Base-by-base conservation (phyloP, 2,797 vertebrate genomes). In the Oceanodroma leucorhoa region DNA sequence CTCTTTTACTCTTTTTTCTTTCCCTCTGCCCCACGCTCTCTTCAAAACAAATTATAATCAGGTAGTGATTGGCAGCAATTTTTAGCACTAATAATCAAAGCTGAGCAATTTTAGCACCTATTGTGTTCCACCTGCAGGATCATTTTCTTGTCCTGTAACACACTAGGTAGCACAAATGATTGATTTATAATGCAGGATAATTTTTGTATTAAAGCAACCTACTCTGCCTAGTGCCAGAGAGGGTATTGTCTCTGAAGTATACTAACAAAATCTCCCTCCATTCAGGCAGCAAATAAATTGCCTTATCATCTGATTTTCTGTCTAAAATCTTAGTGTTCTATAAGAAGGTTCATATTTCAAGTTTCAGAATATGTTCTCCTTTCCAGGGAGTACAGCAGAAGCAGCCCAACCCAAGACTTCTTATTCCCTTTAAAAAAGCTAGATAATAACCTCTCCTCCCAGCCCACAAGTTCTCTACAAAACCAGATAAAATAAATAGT, bases 41-140 rank as follows among this genome's bases (percentile, higher is more conserved):
- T 93, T 93, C 76, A 94, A 95, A 93, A 88, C 64, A 94, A 94
- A 96, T 96, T 89, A 84, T 67, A 83, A 78, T 95, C 83, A 84
- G 41, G 50, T 81, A 87, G 80, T 95, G 96, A 95, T 92, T 96
- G 94, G 78, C 94, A 96, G 86, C 58, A 95, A 89, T 93, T 96
- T 96, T 94, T 95, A 96, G 89, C 79, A 72, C 65, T 92, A 94
- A 95, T 96, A 95, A 90, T 96, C 92, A 96, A 93, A 97, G 60
- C 87, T 92, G 80, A 96, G 89, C 80, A 95, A 93, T 96, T 96
- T 95, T 85, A 91, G 92, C 40, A 90, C 64, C 87, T 89, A 90
- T 96, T 93, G 67, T 96, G 73, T 96, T 96, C 78, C 65, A 94
- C 92, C 87, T 94, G 75, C 92, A 92, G 72, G 91, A 96, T 91